Conservation (phyloP, 2,797 vertebrate genomes). For the Miichthys miiuy region DNA sequence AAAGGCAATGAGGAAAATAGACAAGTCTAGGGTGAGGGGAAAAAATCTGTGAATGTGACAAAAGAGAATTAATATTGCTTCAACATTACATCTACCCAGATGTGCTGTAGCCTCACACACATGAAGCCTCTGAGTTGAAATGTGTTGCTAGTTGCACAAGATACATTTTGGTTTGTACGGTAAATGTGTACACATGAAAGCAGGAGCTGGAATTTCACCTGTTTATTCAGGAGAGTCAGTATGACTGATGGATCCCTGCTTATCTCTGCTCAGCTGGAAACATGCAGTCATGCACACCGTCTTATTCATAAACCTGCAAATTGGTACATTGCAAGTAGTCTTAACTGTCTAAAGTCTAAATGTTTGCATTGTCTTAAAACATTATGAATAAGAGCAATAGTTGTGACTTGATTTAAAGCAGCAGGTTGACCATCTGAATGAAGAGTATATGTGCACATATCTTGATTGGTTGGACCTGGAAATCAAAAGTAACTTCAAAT, state of each 20-base stretch:
- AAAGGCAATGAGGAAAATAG: slow-evolving; percentile 65
- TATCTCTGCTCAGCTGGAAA: neutral
- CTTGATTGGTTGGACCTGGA: neutral
- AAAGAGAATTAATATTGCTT: slow-evolving; percentile 48
- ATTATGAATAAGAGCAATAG: neutral
- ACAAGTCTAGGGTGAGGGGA: slow-evolving; percentile 52
- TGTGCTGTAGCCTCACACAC: slow-evolving; percentile 10
- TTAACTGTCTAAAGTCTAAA: neutral
- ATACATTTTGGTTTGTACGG: slow-evolving; percentile 9
- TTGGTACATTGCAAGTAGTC: neutral
- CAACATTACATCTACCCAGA: slow-evolving; percentile 25
- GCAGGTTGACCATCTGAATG: neutral
- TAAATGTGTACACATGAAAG: slow-evolving; percentile 4
- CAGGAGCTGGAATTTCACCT: neutral
- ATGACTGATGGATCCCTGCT: neutral
- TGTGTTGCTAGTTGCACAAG: slow-evolving; percentile 13
- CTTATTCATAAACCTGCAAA: neutral
- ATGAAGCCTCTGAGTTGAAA: slow-evolving; percentile 14
- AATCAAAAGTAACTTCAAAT: neutral
- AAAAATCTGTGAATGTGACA: slow-evolving; percentile 57
- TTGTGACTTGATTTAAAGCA: slow-evolving; percentile 2
- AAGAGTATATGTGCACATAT: neutral
- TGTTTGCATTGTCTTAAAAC: neutral
- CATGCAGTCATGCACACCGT: neutral
- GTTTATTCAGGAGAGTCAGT: slow-evolving; percentile 35